Evolutionary conservation across 2,113 vertebrate genomes (phyloP).

Genomic region (Lynx canadensis): DNA sequence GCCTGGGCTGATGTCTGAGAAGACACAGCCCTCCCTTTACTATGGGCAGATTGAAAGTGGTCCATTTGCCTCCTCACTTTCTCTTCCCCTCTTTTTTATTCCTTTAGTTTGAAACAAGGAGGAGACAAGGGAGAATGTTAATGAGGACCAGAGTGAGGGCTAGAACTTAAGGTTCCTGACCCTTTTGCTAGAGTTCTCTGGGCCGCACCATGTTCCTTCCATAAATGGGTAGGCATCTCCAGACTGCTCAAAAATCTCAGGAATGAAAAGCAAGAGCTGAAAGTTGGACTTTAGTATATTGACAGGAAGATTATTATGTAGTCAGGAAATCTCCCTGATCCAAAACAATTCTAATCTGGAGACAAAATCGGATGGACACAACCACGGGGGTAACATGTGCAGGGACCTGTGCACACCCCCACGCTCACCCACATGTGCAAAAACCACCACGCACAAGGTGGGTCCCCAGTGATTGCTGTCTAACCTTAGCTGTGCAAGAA

Average conservation of each 20-base stretch:
- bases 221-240: background rate
- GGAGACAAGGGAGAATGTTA: background rate
- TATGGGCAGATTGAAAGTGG: background rate
- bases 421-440: background rate
- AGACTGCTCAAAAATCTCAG: background rate
- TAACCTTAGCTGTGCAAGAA: background rate
- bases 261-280: background rate
- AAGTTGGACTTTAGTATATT: background rate
- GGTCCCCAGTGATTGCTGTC: accelerated
- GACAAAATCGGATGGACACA: background rate
- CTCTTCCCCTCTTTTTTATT: background rate
- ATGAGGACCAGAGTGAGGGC: no score
- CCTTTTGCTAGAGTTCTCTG: background rate
- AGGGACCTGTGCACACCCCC: accelerated
- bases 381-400: accelerated
- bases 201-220: background rate
- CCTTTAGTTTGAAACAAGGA: background rate
- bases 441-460: background rate
- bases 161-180: background rate
- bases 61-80: background rate
- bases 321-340: background rate
- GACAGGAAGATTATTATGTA: background rate
- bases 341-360: background rate
- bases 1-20: background rate
- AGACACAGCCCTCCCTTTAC: background rate